Percentiles rank a stretch among this genome's conserved stretches.
Evolutionary conservation across 1,140 invertebrate genomes (phyloP).

Genomic region (Andricus grossulariae): DNA sequence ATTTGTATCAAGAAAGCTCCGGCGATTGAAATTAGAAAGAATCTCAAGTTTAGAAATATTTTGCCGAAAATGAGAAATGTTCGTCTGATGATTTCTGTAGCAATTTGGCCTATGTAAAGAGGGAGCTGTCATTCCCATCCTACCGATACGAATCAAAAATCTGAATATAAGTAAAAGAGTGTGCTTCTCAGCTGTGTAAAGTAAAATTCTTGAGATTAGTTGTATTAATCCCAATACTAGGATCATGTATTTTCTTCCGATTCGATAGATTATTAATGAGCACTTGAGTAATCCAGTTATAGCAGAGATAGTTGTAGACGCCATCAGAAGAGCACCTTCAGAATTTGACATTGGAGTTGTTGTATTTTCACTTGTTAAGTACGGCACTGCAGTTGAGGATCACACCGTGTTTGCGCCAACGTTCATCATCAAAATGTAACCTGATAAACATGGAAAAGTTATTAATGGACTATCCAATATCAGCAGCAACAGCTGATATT

Average conservation of each 20-base stretch:
- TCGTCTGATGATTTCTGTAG: constrained; percentile 76
- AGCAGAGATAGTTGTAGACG: too few species aligned
- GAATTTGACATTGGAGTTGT: constrained; percentile 43
- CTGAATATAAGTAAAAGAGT: constrained; percentile 59
- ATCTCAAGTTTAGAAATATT: constrained; percentile 76
- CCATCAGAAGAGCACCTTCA: too few species aligned
- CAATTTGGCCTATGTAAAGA: too few species aligned
- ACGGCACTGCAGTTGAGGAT: constrained; percentile 66
- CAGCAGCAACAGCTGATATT: too few species aligned
- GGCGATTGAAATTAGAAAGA: too few species aligned
- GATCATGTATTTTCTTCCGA: too few species aligned
- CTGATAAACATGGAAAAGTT: too few species aligned
- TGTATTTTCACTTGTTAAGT: too few species aligned
- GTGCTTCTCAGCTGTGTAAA: constrained; percentile 56
- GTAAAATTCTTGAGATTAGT: constrained; percentile 61
- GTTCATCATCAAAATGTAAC: too few species aligned
- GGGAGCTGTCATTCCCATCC: constrained; percentile 75
- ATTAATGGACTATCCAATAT: too few species aligned
- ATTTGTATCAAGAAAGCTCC: too few species aligned
- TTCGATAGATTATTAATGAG: constrained; percentile 59
- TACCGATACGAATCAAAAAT: constrained; percentile 72
- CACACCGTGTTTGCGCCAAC: constrained; percentile 63
- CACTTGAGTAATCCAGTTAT: constrained; percentile 60
- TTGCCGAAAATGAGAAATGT: constrained; percentile 74
- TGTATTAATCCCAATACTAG: constrained; percentile 63